Percentiles rank a stretch among this genome's conserved stretches.
These are phyloP conservation scores for Podarcis raffonei DNA, from an alignment of 2,113 vertebrate species.

Conservation along the genomic window DNA sequence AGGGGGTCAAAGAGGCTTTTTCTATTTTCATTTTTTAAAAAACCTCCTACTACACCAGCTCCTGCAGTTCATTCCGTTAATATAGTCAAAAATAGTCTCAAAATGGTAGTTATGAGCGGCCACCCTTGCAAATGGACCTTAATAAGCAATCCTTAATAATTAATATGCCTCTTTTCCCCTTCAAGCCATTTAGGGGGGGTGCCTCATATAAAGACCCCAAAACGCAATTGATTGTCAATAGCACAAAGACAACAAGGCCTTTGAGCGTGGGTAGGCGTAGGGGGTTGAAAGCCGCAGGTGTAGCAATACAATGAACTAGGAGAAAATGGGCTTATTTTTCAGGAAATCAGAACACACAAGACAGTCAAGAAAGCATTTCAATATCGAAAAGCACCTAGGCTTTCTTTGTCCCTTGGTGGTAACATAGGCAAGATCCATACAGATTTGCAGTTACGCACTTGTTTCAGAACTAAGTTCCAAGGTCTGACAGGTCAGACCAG, in stretches of 20 bases:
- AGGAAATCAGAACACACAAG: not conserved
- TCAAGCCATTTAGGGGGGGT: not conserved
- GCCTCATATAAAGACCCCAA: not conserved
- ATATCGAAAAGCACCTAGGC: not conserved
- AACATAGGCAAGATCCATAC: not conserved
- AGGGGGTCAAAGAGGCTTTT: not conserved
- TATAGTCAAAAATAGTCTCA: not conserved
- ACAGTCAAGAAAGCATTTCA: not conserved
- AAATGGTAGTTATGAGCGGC: not conserved
- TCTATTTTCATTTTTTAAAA: not conserved
- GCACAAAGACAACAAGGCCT: not conserved
- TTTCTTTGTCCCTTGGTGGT: not conserved
- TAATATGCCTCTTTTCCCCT: not conserved
- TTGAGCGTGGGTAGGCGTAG: not conserved
- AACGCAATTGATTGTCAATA: not conserved
- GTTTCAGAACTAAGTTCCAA: not conserved
- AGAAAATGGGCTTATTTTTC: not conserved
- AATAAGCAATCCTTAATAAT: not conserved
- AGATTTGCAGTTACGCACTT: not conserved
- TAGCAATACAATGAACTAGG: not conserved
- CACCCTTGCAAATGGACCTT: not conserved
- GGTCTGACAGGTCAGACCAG: not conserved
- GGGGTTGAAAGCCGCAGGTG: not conserved
- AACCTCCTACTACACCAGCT: not conserved
- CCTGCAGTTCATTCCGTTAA: not conserved